phyloP scores from a whole-genome alignment of 2,113 vertebrate species.

The Bujurquina vittata region DNA sequence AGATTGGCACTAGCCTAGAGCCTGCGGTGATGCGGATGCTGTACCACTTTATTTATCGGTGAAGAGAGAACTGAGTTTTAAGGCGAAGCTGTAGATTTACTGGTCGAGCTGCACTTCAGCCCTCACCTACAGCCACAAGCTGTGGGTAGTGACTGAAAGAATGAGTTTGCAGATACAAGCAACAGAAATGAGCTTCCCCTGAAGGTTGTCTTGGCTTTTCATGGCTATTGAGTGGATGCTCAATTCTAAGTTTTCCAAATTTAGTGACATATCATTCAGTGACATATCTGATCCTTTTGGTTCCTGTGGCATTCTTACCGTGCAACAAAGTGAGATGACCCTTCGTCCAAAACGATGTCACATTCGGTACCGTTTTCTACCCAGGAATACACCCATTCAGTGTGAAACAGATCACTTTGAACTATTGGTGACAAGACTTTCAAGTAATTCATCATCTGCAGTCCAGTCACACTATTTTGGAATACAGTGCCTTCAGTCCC shows the following conservation, averaged over 20 bases:
- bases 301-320: neutral
- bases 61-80: neutral
- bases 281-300: neutral
- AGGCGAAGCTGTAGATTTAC: conserved; percentile 2
- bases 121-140: neutral
- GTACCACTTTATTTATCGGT: neutral
- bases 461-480: neutral
- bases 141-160: neutral
- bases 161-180: neutral
- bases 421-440: neutral
- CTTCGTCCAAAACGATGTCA: neutral
- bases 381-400: neutral
- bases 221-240: neutral
- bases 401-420: neutral
- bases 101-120: neutral
- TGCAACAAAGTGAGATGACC: neutral
- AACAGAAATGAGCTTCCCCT: neutral
- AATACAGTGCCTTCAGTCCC: conserved; percentile 24
- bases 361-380: neutral
- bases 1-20: neutral
- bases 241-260: neutral
- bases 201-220: neutral
- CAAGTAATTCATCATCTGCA: neutral
- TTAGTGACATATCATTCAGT: neutral
- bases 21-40: neutral